These are phyloP conservation scores for Salpingus planirostris DNA, from an alignment of 2,888 invertebrate genomes.

Conservation along the genomic window DNA sequence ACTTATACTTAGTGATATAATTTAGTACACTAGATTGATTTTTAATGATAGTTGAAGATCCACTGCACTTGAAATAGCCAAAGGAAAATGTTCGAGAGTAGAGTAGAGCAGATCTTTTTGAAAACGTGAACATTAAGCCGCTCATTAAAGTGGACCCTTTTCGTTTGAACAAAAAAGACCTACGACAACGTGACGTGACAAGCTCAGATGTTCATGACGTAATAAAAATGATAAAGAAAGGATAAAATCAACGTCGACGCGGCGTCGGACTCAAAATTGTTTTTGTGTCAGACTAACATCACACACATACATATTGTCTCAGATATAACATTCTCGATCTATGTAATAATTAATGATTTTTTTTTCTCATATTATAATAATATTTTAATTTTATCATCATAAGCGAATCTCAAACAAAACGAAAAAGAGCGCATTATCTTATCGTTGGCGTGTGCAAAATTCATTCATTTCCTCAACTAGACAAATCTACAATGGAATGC, in stretches of 20 bases:
- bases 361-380: no score
- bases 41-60: no score
- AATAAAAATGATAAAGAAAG: no score
- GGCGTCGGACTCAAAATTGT: no score
- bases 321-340: slow-evolving; percentile 9
- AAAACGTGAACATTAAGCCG: slow-evolving; percentile 9
- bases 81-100: slow-evolving; percentile 4
- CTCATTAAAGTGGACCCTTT: slow-evolving; percentile 10
- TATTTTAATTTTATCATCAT: no score
- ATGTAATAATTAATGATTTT: slow-evolving; percentile 3
- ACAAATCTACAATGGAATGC: slow-evolving; percentile 16
- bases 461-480: slow-evolving; percentile 9
- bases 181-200: no score
- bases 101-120: slow-evolving; percentile 14
- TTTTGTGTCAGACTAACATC: slow-evolving; percentile 12
- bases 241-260: no score
- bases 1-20: slow-evolving; percentile 12
- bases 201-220: no score
- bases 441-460: slow-evolving; percentile 11
- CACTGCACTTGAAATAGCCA: slow-evolving; percentile 6
- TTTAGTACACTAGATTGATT: slow-evolving; percentile 4
- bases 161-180: slow-evolving; percentile 7
- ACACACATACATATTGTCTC: slow-evolving; percentile 15
- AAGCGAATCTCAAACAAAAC: slow-evolving; percentile 10
- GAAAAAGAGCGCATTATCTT: slow-evolving; percentile 13